These are phyloP conservation scores for Vollenhovia emeryi DNA, from an alignment of 1,140 invertebrate species.

Conservation along the genomic window DNA sequence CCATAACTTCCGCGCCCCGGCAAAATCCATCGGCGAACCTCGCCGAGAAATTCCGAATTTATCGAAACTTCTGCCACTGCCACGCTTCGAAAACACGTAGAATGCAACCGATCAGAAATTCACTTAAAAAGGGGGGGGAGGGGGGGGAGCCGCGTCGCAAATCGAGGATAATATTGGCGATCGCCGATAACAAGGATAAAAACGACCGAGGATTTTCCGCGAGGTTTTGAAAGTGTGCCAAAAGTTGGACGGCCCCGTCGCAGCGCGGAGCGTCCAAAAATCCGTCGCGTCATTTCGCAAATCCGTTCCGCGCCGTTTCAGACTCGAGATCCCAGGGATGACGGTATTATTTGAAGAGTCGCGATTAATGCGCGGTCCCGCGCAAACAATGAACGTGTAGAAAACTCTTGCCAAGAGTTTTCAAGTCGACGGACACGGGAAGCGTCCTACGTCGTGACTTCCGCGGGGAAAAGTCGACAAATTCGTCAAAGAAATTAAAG, in stretches of 20 bases:
- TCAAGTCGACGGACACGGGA: background rate
- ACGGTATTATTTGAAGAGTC: background rate
- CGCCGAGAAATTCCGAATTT: slow-evolving; percentile 49
- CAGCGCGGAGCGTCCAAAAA: slow-evolving; percentile 14
- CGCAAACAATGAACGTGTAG: background rate
- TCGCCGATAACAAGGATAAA: background rate
- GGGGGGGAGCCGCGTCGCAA: background rate
- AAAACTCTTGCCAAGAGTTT: background rate
- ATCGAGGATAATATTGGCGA: slow-evolving; percentile 32
- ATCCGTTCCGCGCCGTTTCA: slow-evolving; percentile 24
- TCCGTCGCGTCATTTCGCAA: background rate
- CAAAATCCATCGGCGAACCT: slow-evolving; percentile 47
- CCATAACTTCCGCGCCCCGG: slow-evolving; percentile 44
- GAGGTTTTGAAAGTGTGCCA: slow-evolving; percentile 36
- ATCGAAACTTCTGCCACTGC: slow-evolving; percentile 43
- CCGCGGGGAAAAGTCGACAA: background rate
- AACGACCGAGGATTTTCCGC: background rate
- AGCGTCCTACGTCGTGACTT: background rate
- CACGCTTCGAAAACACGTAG: slow-evolving; percentile 19
- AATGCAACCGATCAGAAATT: slow-evolving; percentile 40
- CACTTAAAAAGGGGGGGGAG: slow-evolving; percentile 4
- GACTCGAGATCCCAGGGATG: background rate
- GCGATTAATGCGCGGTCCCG: background rate
- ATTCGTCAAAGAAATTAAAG: slow-evolving; percentile 34
- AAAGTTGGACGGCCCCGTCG: slow-evolving; percentile 2